These are phyloP conservation scores for Picathartes gymnocephalus DNA, from an alignment of 2,113 vertebrate species.

Conservation along the genomic window DNA sequence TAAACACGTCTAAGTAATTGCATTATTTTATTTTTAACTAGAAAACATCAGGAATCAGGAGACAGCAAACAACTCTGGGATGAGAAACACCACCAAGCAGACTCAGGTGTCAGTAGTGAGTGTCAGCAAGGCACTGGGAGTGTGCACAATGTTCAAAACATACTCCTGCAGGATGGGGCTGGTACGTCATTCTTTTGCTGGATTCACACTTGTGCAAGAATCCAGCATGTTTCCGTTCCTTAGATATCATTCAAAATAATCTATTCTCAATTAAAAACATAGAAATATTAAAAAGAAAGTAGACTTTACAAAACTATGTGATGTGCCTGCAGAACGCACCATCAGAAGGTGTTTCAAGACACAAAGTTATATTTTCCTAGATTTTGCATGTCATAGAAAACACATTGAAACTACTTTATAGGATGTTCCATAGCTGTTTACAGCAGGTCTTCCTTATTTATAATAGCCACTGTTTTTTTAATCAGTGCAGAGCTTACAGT, in stretches of 20 bases:
- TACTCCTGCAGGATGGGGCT: background rate
- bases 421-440: background rate
- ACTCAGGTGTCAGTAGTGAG: background rate
- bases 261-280: background rate
- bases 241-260: background rate
- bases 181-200: background rate
- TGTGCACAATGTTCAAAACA: rapidly evolving
- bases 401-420: background rate
- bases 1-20: background rate
- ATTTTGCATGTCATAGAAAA: background rate
- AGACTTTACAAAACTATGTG: background rate
- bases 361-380: background rate
- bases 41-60: background rate
- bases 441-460: background rate
- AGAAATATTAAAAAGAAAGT: background rate
- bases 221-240: background rate
- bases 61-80: background rate
- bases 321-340: background rate
- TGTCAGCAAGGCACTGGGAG: background rate
- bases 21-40: background rate
- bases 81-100: background rate
- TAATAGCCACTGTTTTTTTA: background rate
- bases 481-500: background rate
- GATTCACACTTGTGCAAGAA: background rate
- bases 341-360: background rate